Conservation (phyloP, 2,797 vertebrate species). For the Lacerta agilis region DNA sequence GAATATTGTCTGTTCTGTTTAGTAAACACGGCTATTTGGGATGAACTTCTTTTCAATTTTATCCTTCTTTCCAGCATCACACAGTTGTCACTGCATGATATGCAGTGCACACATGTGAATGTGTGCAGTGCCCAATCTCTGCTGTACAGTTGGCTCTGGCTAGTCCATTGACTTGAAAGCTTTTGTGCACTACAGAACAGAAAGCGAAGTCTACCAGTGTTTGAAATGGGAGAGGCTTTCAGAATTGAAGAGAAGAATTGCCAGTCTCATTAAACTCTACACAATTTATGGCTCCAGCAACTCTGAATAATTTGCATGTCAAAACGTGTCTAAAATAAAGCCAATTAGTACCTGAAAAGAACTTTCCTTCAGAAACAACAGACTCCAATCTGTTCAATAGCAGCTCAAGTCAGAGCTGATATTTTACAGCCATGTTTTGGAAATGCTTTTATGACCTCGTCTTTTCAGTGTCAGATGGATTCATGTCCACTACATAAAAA, state of each 20-base stretch:
- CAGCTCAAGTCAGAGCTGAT: constrained; percentile 53
- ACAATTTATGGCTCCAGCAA: constrained; percentile 65
- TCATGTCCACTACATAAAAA: constrained; percentile 43
- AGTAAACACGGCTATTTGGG: neutral
- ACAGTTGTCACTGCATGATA: neutral
- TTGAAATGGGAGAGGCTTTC: constrained; percentile 61
- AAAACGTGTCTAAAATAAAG: constrained; percentile 66
- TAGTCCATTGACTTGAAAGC: constrained; percentile 46
- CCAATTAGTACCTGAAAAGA: constrained; percentile 70
- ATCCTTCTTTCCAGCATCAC: neutral
- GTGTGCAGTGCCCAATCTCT: neutral
- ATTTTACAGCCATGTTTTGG: constrained; percentile 38
- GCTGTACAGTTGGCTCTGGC: neutral
- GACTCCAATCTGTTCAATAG: constrained; percentile 57
- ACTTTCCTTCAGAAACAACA: constrained; percentile 62
- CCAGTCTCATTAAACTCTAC: constrained; percentile 60
- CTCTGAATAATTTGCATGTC: constrained; percentile 69
- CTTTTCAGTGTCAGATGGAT: constrained; percentile 30
- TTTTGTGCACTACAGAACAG: constrained; percentile 34
- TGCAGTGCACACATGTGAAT: neutral
- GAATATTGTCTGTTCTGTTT: neutral
- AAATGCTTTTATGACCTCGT: constrained; percentile 44
- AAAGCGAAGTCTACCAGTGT: constrained; percentile 32
- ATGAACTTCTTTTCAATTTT: neutral
- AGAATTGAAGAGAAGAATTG: constrained; percentile 65